phyloP scores from a whole-genome alignment of 2,113 vertebrate species.

The Maccullochella peelii region DNA sequence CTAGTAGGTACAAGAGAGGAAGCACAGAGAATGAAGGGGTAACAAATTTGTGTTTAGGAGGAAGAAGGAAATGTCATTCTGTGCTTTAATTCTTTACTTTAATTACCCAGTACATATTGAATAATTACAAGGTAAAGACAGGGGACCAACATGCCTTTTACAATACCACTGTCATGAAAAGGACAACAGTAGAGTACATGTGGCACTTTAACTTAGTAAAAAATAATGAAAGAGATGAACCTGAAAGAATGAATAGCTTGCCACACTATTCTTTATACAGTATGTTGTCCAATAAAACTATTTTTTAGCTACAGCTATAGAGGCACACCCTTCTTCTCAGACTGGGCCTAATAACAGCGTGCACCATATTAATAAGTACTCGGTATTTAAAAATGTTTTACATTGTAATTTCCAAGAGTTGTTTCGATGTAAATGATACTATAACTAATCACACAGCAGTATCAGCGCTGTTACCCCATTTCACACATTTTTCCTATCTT shows the following conservation, averaged over 20 bases:
- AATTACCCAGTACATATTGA: not conserved
- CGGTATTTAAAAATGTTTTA: too few relatives aligned
- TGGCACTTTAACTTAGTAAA: not conserved
- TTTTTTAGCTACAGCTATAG: too few relatives aligned
- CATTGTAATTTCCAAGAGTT: too few relatives aligned
- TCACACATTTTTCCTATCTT: too few relatives aligned
- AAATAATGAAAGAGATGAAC: too few relatives aligned
- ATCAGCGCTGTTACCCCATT: too few relatives aligned
- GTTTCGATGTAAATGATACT: too few relatives aligned
- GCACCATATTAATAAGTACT: too few relatives aligned
- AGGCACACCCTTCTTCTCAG: too few relatives aligned
- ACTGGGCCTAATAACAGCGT: too few relatives aligned
- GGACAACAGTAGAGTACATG: not conserved
- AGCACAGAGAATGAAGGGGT: not conserved
- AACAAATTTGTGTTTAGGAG: not conserved
- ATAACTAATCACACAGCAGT: too few relatives aligned
- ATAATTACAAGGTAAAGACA: not conserved
- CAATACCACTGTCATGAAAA: not conserved
- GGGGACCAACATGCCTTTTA: not conserved
- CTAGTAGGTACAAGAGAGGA: not conserved
- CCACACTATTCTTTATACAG: not conserved
- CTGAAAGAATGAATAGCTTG: not conserved
- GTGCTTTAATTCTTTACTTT: too few relatives aligned
- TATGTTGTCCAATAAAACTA: not conserved
- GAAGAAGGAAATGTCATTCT: not conserved